Percentiles rank a stretch among this genome's conserved stretches.
Conservation (phyloP, 1,140 invertebrate species). For the Diorhabda sublineata region DNA sequence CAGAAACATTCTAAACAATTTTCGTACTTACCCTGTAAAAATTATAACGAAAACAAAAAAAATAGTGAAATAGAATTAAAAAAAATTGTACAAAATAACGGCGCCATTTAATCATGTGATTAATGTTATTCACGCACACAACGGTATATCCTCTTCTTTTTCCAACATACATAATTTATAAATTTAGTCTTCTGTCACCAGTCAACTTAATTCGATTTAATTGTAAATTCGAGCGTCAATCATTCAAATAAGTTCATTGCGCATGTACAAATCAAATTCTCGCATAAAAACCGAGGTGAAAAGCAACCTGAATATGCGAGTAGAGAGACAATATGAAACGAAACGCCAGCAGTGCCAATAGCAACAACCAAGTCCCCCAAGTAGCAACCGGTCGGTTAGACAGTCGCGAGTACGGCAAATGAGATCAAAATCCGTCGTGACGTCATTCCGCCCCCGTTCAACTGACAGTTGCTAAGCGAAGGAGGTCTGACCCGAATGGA, state of each 20-base stretch:
- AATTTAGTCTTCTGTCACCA: not conserved
- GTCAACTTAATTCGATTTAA: not conserved
- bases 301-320: not conserved
- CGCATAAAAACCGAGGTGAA: not conserved
- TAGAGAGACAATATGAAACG: slow-evolving; percentile 4
- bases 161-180: not conserved
- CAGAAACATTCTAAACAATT: too few species aligned
- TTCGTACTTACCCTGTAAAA: too few species aligned
- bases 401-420: not conserved
- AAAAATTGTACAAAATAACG: too few species aligned
- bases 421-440: slow-evolving; percentile 15
- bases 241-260: not conserved
- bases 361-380: not conserved
- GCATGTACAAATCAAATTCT: not conserved
- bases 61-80: too few species aligned
- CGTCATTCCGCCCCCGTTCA: slow-evolving; percentile 16
- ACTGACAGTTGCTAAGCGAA: slow-evolving; percentile 16
- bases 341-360: slow-evolving; percentile 1
- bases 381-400: not conserved
- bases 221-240: not conserved
- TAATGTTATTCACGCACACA: too few species aligned
- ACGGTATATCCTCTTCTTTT: not conserved
- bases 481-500: slow-evolving; percentile 5
- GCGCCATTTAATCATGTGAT: too few species aligned
- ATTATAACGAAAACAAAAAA: too few species aligned